phyloP scores from a whole-genome alignment of 2,797 vertebrate genomes.

The Sciurus vulgaris region DNA sequence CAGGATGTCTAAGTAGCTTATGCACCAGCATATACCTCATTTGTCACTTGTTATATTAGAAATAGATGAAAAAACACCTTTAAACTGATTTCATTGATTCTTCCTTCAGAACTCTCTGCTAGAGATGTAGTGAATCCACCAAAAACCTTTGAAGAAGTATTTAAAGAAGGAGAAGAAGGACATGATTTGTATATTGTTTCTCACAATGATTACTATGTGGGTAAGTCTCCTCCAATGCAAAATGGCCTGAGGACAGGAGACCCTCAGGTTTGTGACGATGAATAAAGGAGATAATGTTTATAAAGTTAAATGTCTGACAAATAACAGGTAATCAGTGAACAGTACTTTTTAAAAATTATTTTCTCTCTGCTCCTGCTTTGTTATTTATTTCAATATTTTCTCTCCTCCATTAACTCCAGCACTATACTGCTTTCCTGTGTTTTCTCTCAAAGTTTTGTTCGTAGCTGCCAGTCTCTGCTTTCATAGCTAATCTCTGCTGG shows the following conservation, averaged over 20 bases:
- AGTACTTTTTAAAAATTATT: background rate
- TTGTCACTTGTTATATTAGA: background rate
- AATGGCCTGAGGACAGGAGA: background rate
- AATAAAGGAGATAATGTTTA: background rate
- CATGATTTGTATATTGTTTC: constrained; percentile 90
- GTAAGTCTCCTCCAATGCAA: constrained; percentile 85
- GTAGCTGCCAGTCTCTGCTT: background rate
- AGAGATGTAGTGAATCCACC: constrained; percentile 91
- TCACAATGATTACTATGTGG: constrained; percentile 91
- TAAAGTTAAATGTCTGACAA: background rate
- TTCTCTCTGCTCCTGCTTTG: background rate
- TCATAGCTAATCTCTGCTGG: background rate
- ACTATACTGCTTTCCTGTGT: background rate
- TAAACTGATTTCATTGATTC: constrained; percentile 53
- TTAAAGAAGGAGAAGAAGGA: constrained; percentile 88
- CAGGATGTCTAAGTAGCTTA: background rate
- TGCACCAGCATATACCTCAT: background rate
- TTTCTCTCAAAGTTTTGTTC: background rate
- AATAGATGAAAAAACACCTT: background rate
- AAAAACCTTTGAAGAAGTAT: constrained; percentile 89
- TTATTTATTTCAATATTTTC: background rate
- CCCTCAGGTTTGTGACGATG: background rate
- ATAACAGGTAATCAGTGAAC: background rate
- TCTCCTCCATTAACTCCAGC: background rate
- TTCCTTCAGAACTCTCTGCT: constrained; percentile 83